Conservation (phyloP, 2,797 vertebrate species). For the Acrossocheilus fasciatus region DNA sequence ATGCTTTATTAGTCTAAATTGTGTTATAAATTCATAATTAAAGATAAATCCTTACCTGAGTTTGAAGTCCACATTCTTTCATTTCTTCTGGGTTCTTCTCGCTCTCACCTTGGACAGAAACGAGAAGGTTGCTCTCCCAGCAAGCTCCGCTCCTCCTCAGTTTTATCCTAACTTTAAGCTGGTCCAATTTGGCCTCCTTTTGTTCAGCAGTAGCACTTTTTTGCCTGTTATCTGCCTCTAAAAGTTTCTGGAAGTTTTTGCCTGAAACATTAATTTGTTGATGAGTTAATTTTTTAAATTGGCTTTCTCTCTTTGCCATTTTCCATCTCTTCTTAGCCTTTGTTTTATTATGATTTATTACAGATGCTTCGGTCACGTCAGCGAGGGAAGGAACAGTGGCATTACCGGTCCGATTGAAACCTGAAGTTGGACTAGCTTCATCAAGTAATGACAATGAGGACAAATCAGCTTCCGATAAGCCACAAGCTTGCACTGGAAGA, state of each 20-base stretch:
- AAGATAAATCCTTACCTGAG: slow-evolving; percentile 14
- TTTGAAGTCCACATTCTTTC: background rate
- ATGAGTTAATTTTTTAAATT: background rate
- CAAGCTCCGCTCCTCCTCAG: slow-evolving; percentile 68
- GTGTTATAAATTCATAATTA: no score
- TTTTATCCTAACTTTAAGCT: slow-evolving; percentile 69
- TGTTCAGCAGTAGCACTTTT: slow-evolving; percentile 2
- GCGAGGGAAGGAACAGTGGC: slow-evolving; percentile 2
- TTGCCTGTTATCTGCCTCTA: slow-evolving; percentile 3
- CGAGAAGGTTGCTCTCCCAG: slow-evolving; percentile 73
- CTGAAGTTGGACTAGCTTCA: slow-evolving; percentile 14
- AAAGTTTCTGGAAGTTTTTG: slow-evolving; percentile 46
- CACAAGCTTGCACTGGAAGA: slow-evolving; percentile 38
- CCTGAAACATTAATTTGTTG: slow-evolving; percentile 23
- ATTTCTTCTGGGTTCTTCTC: slow-evolving; percentile 27
- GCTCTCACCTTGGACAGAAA: slow-evolving; percentile 58
- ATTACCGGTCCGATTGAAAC: background rate
- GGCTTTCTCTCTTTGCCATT: slow-evolving; percentile 17
- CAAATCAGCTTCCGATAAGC: background rate
- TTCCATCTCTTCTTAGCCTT: slow-evolving; percentile 36
- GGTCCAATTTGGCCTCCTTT: slow-evolving; percentile 21
- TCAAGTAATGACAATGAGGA: background rate
- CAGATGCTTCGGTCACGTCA: background rate
- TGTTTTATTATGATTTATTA: slow-evolving; percentile 15
- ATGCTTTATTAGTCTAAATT: background rate